Conservation (phyloP, 1,140 invertebrate genomes). For the Planococcus citri region DNA sequence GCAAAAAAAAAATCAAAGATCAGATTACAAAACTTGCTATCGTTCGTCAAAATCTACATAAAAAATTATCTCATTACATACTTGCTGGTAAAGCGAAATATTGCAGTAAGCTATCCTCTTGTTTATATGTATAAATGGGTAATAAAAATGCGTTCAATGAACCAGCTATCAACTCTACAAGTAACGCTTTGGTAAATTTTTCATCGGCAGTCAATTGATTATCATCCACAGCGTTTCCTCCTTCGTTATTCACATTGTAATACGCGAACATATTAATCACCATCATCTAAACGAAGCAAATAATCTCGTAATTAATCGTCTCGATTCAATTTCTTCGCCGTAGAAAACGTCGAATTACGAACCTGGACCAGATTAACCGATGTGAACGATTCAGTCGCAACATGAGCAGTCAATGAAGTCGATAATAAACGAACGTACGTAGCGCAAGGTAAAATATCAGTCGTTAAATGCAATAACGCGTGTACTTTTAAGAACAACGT, state of each 20-base stretch:
- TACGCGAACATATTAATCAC: slow-evolving; percentile 61
- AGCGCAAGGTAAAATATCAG: slow-evolving; percentile 44
- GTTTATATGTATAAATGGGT: slow-evolving; percentile 51
- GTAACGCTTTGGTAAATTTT: slow-evolving; percentile 40
- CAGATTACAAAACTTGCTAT: not conserved
- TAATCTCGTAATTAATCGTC: slow-evolving; percentile 29
- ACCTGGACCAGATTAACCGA: slow-evolving; percentile 54
- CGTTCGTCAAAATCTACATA: not conserved
- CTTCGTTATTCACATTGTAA: slow-evolving; percentile 40
- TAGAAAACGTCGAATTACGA: not conserved
- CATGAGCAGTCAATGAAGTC: slow-evolving; percentile 54
- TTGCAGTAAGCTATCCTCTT: slow-evolving; percentile 44
- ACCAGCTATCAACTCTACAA: slow-evolving; percentile 50
- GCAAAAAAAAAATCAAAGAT: slow-evolving; percentile 29
- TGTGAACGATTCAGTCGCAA: slow-evolving; percentile 63
- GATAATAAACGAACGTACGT: slow-evolving; percentile 47
- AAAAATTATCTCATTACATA: slow-evolving; percentile 33
- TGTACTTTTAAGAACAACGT: slow-evolving; percentile 54
- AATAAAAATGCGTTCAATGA: slow-evolving; percentile 56
- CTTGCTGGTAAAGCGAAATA: slow-evolving; percentile 57
- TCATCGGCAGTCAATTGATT: slow-evolving; percentile 42
- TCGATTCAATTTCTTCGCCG: not conserved
- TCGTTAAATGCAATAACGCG: slow-evolving; percentile 44
- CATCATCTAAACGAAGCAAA: slow-evolving; percentile 61
- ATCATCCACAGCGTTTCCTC: slow-evolving; percentile 32